phyloP scores from a whole-genome alignment of 2,888 invertebrate genomes.

The Neelides folsomi region DNA sequence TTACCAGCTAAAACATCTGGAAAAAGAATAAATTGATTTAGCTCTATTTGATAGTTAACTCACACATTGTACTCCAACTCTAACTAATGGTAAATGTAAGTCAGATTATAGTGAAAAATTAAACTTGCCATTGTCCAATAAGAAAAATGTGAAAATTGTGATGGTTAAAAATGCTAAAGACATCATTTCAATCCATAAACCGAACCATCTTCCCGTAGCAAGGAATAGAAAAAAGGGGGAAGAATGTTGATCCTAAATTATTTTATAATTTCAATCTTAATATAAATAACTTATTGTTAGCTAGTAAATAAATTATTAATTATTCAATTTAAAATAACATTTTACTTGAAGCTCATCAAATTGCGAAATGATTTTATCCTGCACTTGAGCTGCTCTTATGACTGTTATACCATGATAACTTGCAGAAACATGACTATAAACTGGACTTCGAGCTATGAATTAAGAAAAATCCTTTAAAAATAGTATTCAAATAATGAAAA shows the following conservation, averaged over 20 bases:
- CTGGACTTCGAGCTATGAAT: constrained; percentile 71
- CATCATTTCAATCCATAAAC: constrained; percentile 78
- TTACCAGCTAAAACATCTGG: constrained; percentile 13
- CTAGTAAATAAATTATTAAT: no score
- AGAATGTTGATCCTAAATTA: constrained; percentile 49
- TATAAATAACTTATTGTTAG: no score
- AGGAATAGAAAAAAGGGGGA: constrained; percentile 87
- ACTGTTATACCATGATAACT: constrained; percentile 80
- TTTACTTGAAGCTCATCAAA: constrained; percentile 62
- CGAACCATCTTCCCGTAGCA: constrained; percentile 79
- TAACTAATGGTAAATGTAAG: not conserved
- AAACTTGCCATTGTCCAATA: constrained; percentile 46
- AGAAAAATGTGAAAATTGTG: constrained; percentile 70
- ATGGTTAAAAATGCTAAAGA: constrained; percentile 73
- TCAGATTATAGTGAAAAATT: not conserved
- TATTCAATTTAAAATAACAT: constrained; percentile 77
- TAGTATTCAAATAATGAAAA: no score
- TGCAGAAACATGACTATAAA: constrained; percentile 85
- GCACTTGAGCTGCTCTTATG: constrained; percentile 75
- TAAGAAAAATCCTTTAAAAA: no score
- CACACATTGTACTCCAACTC: not conserved
- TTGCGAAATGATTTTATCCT: constrained; percentile 59
- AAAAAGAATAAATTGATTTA: not conserved
- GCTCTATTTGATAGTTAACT: not conserved
- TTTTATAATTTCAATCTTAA: no score